Base-by-base conservation (phyloP, 1,140 invertebrate genomes). In the Ceratitis capitata region DNA sequence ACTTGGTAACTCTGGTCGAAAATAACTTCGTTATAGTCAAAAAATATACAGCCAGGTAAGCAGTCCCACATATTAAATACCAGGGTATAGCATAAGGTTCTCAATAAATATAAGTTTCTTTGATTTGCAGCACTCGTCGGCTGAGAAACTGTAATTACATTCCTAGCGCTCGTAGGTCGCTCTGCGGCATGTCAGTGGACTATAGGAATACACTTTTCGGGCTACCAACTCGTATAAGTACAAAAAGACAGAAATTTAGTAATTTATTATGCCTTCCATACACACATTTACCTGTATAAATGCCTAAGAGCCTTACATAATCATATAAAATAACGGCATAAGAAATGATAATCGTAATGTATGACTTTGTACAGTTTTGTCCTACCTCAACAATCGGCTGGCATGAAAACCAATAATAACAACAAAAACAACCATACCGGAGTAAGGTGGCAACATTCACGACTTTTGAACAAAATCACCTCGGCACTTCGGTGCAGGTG, bases 401-500 rank as follows among this genome's bases (percentile, higher is more conserved):
- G 39, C 69, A 45, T 26, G 23, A 23, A 78, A 19, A 39, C 0
- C 64, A 23, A 56, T 19, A 69, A 39, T 9, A 61, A 69, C 29
- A 69, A 26, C 35, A 47, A 78, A 5, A 45, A 78, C 39, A 78
- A 78, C 69, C n/a, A 45, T 10, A 78, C 1, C 51, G 51, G 10
- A 26, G 7, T 23, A 61, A 78, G 69, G 69, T 78, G n/a, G 69
- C 69, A 47, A 78, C 69, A n/a, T 23, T 78, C 42, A 78, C 69
- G 42, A 45, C 69, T 45, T 45, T 35, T 78, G 39, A 78, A 39
- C 69, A 78, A 56, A 64, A 78, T 78, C n/a, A 39, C 69, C 32
- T 78, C 51, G 19, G 69, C 69, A 78, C 69, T 78, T 78, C n/a
- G n/a, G 45, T 42, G n/a, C 69, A 78, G 39, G 69, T 78, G 69